phyloP scores from a whole-genome alignment of 2,113 vertebrate genomes.

The Scomber colias region DNA sequence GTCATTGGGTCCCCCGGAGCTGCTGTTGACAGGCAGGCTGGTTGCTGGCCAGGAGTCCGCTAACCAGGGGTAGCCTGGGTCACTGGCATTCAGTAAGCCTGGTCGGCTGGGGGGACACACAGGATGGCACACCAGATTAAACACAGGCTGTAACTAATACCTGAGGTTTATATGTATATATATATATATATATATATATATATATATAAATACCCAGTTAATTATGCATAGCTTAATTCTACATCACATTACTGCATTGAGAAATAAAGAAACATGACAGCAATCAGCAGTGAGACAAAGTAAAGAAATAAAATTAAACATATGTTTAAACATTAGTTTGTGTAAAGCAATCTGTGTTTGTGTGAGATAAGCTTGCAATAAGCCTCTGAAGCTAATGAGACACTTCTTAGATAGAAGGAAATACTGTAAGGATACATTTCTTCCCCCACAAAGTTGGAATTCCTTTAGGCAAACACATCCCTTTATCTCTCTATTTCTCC shows the following conservation, averaged over 20 bases:
- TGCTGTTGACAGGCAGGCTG: conserved; percentile 95
- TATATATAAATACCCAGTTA: no score
- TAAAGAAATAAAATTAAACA: conserved; percentile 56
- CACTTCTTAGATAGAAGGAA: conserved; percentile 31
- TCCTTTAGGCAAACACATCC: conserved; percentile 63
- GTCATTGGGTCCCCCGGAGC: conserved; percentile 93
- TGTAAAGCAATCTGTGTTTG: conserved; percentile 47
- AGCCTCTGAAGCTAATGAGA: conserved; percentile 65
- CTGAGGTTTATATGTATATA: not conserved
- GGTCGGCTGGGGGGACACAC: conserved; percentile 87
- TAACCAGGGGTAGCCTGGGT: conserved; percentile 96
- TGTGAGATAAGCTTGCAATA: conserved; percentile 62
- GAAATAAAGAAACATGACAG: conserved; percentile 52
- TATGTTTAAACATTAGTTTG: conserved; percentile 57
- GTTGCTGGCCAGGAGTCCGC: conserved; percentile 98
- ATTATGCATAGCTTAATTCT: conserved; percentile 20
- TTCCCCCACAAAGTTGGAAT: conserved; percentile 59
- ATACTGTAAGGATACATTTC: conserved; percentile 35
- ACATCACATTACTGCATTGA: conserved; percentile 29
- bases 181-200: no score
- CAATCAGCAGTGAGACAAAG: conserved; percentile 47
- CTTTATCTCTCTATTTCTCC: conserved; percentile 62
- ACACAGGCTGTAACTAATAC: conserved; percentile 14
- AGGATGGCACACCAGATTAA: conserved; percentile 32
- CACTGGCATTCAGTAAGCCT: conserved; percentile 93